Evolutionary conservation across 1,140 invertebrate species (phyloP).

Genomic region (Drosophila trapezifrons): DNA sequence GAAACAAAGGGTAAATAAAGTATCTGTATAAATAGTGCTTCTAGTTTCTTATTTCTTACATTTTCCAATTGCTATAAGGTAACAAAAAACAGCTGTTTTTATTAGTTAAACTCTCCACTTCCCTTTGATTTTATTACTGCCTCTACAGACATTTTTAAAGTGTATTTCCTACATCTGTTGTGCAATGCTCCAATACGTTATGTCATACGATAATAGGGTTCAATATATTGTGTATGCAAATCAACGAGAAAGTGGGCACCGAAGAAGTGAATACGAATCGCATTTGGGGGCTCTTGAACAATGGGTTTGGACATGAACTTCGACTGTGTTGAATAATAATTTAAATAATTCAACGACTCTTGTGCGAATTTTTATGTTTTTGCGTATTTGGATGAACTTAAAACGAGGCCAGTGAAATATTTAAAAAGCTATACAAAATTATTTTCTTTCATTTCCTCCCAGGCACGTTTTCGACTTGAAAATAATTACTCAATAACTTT

Average conservation of each 20-base stretch:
- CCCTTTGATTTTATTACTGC: slow-evolving; percentile 3
- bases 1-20: too few relatives aligned
- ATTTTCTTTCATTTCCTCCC: neutral
- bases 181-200: slow-evolving; percentile 31
- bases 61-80: too few relatives aligned
- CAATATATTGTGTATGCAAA: slow-evolving; percentile 35
- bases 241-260: slow-evolving; percentile 34
- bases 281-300: slow-evolving; percentile 2
- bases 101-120: neutral
- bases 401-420: neutral
- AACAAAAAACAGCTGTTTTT: too few relatives aligned
- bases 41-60: too few relatives aligned
- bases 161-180: slow-evolving; percentile 29
- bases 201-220: slow-evolving; percentile 27
- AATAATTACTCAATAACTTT: neutral
- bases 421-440: neutral
- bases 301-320: slow-evolving; percentile 29
- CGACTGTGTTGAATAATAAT: slow-evolving; percentile 32
- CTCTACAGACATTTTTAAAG: neutral
- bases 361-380: neutral
- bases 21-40: too few relatives aligned
- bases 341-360: slow-evolving; percentile 6
- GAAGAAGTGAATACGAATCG: slow-evolving; percentile 28
- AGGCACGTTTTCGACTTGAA: too few relatives aligned
- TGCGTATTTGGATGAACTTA: neutral